Evolutionary conservation across 2,113 vertebrate genomes (phyloP), one percentile per base, ranked within the genome.

Genomic region (Rhabdomys dilectus): DNA sequence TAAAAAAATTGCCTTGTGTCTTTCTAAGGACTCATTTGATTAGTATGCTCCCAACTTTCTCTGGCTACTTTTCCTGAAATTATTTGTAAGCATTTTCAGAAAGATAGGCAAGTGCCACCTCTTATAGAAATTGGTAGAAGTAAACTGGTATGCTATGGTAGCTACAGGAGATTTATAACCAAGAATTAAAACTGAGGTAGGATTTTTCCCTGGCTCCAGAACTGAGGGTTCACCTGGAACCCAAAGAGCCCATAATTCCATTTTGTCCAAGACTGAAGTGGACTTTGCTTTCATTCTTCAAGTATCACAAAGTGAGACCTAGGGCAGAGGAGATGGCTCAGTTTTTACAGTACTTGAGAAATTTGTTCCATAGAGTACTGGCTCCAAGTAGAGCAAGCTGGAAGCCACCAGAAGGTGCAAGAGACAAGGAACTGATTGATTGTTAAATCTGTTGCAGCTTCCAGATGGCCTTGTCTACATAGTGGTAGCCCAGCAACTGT

Each of bases 201-300:
- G 13, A 62, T 42, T 70, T 70, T 88, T 9, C 48, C 78, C 21
- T 56, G 77, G 7, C 13, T 9, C 48, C 60, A 9, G 19, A 13
- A 4, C 29, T n/a, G 70, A 56, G 90, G 56, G 31, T 78, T 64
- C 22, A 75, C 56, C 4, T 80, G 70, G 39, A 24, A 73, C n/a
- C 78, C 7, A 24, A 22, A 76, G 16, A 91, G 42, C 64, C 21
- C 7, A 22, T 16, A 17, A 0, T 53, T 15, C 24, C 22, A 84
- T 45, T 82, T 88, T 86, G 21, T 34, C 78, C 88, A 70, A 45
- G 39, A 84, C 7, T 22, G 22, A 90, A 60, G 24, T 88, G 4
- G 19, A 4, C 78, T 96, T 94, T 91, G 48, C 29, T 76, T 96
- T 86, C 51, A 60, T 88, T 53, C 24, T 56, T 85, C 19, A 90